Evolutionary conservation across 2,888 invertebrate genomes (phyloP), one percentile per base, ranked within the genome.

Genomic region (Stegophylla sp.): DNA sequence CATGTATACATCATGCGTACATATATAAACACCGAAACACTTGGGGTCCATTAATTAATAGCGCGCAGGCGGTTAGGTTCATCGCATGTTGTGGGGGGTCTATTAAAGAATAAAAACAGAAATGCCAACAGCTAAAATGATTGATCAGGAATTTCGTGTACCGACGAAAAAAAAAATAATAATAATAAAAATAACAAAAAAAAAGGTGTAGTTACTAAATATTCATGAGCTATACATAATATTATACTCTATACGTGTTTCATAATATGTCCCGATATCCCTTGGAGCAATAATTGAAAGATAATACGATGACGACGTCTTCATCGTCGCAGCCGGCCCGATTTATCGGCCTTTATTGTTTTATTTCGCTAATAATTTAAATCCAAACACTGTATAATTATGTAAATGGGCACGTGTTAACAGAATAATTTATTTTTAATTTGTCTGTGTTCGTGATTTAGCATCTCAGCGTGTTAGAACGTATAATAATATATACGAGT

Each of bases 391-490:
- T 43, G 67, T 77, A 45, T 77, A 77, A 77, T 77, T 69, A 69
- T 77, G 77, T 20, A 56, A 69, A 77, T 59, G 77, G 79, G 34
- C 77, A 48, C 77, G 79, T 79, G 69, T 71, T 63, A 71, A 71
- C 69, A 69, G 67, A 67, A 77, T 63, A 59, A 56, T 56, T 77
- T 69, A 45, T 67, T 59, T 86, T 94, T 94, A 87, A 95, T 95
- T 56, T 64, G 64, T 51, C 45, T 7, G 34, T 34, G 34, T 34
- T 48, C 93, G 61, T 96, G 96, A 88, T 96, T 94, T 84, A 93
- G 92, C 87, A 26, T 17, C 26, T 34, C 34, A 5, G 34, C 34
- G 34, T 7, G 34, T n/a, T n/a, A n/a, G n/a, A n/a, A n/a, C n/a
- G n/a, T n/a, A n/a, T n/a, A 34, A 3, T 7, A 1, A 17, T 2